Evolutionary conservation across 2,113 vertebrate species (phyloP).

Genomic region (Uria aalge): DNA sequence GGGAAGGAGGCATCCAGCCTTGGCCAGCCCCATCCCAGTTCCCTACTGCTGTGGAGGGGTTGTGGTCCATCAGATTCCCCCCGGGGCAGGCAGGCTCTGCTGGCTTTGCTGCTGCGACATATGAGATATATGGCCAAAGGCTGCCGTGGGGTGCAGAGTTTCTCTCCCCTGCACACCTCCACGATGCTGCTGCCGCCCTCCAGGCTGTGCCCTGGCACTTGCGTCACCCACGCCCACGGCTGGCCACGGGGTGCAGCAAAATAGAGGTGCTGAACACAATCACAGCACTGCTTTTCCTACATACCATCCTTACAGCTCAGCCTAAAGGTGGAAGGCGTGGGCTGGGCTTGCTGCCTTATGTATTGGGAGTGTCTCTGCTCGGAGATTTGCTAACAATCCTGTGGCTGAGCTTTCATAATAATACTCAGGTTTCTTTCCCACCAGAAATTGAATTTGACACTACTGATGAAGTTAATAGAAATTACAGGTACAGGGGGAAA

Average conservation of each 20-base stretch:
- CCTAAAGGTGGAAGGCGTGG: not conserved
- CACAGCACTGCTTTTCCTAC: not conserved
- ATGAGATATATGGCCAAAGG: fast-evolving
- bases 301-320: not conserved
- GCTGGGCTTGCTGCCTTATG: not conserved
- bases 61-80: not conserved
- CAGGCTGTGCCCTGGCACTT: not conserved
- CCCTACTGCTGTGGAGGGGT: fast-evolving
- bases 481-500: not conserved
- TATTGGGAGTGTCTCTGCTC: fast-evolving
- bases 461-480: not conserved
- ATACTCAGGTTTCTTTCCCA: not conserved
- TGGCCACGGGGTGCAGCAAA: not conserved
- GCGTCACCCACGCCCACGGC: fast-evolving
- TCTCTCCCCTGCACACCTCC: not conserved
- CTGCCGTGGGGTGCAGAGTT: not conserved
- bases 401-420: not conserved
- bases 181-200: not conserved
- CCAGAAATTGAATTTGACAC: not conserved
- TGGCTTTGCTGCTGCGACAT: not conserved
- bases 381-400: not conserved
- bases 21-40: not conserved
- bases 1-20: not conserved
- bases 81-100: not conserved
- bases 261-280: not conserved